Base-by-base conservation (phyloP, 2,888 invertebrate species). In the Boloria selene region DNA sequence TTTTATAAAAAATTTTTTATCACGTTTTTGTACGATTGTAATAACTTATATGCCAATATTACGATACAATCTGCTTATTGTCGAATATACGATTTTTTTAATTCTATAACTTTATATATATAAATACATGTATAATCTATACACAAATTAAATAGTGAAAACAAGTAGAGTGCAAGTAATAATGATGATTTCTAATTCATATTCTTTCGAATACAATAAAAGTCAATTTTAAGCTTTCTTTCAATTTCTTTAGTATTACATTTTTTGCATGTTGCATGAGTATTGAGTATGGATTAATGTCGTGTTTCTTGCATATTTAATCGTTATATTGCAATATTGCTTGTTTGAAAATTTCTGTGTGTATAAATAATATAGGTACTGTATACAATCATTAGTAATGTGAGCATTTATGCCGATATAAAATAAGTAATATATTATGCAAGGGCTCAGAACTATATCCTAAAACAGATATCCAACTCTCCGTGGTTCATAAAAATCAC, bases 271-370 rank as follows among this genome's bases (percentile, higher is more conserved):
- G 54, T 54, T 42, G 54, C 54, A 42, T 42, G 54, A 54, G 17
- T 18, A n/a, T n/a, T 54, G 54, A 54, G n/a, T n/a, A 22, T 18
- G 54, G 42, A 17, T 55, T 55, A 14, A 14, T 55, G 42, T 7
- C 42, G 54, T 54, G 42, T 54, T 54, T 53, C 52, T 53, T 53
- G 52, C 31, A 53, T 53, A 53, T 31, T 53, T 53, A 53, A 53
- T 53, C 31, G 26, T 6, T 13, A 13, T 31, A 53, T 31, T 4
- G 52, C 31, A 52, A 52, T 14, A 31, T 53, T 53, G 7, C 31
- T 31, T 38, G 10, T 31, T 22, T 22, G n/a, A n/a, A n/a, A n/a
- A 26, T 26, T 5, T 26, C 2, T 26, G 5, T 31, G 10, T 31
- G 10, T 38, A 38, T 38, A 38, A 38, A 53, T 53, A 53, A 31